A percentile compares a stretch with the other conserved stretches of the same genome.
phyloP scores from a whole-genome alignment of 2,888 invertebrate genomes.

The Drosophila peninsularis region DNA sequence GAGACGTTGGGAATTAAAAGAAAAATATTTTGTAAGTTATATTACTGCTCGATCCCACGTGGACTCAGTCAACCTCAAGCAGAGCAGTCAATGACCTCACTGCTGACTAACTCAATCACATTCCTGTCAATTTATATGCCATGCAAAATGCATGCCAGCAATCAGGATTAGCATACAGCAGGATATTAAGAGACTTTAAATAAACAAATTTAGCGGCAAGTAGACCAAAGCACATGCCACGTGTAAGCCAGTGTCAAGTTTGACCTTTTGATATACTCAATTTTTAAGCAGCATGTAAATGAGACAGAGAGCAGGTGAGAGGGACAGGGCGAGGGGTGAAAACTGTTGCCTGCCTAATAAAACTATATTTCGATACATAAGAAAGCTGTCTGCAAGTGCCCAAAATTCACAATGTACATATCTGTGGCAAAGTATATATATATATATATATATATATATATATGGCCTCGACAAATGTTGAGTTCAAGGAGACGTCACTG shows the following conservation, averaged over 20 bases:
- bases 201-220: not conserved
- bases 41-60: too few relatives aligned
- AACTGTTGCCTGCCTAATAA: slow-evolving; percentile 58
- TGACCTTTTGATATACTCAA: slow-evolving; percentile 52
- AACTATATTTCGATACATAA: slow-evolving; percentile 49
- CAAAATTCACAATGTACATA: slow-evolving; percentile 29
- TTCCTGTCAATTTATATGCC: not conserved
- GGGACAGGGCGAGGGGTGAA: not conserved
- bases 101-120: not conserved
- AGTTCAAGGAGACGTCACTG: slow-evolving; percentile 80
- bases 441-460: not conserved
- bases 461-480: slow-evolving; percentile 77
- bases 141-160: slow-evolving; percentile 2
- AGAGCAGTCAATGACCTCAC: not conserved
- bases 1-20: too few relatives aligned
- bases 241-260: slow-evolving; percentile 24
- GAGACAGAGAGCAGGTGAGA: not conserved
- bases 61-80: not conserved
- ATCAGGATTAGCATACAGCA: not conserved
- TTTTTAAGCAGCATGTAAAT: slow-evolving; percentile 32
- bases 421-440: not conserved
- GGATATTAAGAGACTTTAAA: slow-evolving; percentile 20
- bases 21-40: not conserved
- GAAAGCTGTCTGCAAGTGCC: slow-evolving; percentile 45
- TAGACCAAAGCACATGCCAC: slow-evolving; percentile 20